Percentiles rank a stretch among this genome's conserved stretches.
phyloP scores from a whole-genome alignment of 2,888 invertebrate genomes.

The Volucella inanis region DNA sequence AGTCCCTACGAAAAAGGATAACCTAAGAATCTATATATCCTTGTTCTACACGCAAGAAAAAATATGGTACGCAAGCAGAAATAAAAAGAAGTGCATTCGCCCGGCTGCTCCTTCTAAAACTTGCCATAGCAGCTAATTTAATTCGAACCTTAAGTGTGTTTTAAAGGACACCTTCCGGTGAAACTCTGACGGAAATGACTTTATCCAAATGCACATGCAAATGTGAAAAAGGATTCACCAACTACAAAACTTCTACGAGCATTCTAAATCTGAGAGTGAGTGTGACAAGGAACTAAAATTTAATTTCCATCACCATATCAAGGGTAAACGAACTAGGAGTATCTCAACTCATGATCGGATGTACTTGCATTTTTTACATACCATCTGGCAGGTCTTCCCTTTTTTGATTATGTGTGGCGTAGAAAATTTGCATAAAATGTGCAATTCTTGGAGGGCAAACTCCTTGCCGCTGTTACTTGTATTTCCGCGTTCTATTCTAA shows the following conservation, averaged over 20 bases:
- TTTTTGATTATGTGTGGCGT: conserved; percentile 57
- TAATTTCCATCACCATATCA: not conserved
- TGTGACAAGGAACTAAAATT: conserved; percentile 33
- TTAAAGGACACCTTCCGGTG: conserved; percentile 23
- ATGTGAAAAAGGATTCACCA: conserved; percentile 29
- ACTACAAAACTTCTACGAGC: not conserved
- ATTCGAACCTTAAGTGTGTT: conserved; percentile 31
- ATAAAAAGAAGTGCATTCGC: conserved; percentile 3
- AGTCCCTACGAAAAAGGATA: not conserved
- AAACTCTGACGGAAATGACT: not conserved
- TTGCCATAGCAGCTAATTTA: not conserved
- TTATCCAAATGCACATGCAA: conserved; percentile 38
- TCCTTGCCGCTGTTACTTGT: conserved; percentile 36
- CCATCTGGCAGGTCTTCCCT: conserved; percentile 46
- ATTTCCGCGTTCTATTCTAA: conserved; percentile 18
- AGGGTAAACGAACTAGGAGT: not conserved
- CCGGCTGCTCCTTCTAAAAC: not conserved
- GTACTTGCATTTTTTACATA: conserved; percentile 58
- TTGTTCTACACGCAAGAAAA: not conserved
- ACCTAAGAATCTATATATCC: not conserved
- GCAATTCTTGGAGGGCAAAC: conserved; percentile 21
- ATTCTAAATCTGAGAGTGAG: conserved; percentile 1
- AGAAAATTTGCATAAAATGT: conserved; percentile 56
- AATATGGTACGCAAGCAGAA: not conserved
- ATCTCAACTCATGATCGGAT: conserved; percentile 1